These are phyloP conservation scores for Ovibos moschatus DNA, from an alignment of 2,113 vertebrate genomes.

Conservation along the genomic window DNA sequence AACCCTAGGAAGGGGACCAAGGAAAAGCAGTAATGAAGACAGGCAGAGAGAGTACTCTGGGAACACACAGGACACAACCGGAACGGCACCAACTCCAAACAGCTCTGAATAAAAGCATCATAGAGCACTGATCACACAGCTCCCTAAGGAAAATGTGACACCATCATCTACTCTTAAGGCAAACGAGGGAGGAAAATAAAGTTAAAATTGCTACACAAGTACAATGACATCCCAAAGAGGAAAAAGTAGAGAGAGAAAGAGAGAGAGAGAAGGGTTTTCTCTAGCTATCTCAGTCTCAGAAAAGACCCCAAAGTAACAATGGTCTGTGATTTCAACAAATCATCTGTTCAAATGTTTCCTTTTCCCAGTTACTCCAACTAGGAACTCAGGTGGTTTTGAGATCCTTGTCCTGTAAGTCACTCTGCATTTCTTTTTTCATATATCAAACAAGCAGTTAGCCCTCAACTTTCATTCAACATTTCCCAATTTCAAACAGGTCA, in stretches of 20 bases:
- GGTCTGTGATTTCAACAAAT: neutral
- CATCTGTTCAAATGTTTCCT: neutral
- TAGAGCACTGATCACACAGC: neutral
- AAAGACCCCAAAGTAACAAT: neutral
- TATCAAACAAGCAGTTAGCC: neutral
- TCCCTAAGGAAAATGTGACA: neutral
- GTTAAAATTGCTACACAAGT: neutral
- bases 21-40: neutral
- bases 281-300: neutral
- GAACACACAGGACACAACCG: neutral
- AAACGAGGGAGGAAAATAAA: neutral
- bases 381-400: neutral
- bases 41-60: neutral
- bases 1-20: neutral
- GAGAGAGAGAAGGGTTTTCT: neutral
- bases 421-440: neutral
- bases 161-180: neutral
- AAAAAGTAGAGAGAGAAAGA: neutral
- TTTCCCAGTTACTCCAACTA: neutral
- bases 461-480: neutral
- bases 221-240: neutral
- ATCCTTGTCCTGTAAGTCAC: neutral
- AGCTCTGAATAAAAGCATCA: neutral
- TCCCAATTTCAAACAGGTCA: neutral
- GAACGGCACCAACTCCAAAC: neutral